These are phyloP conservation scores for Acrossocheilus wenchowensis DNA, from an alignment of 2,797 vertebrate genomes.

Conservation along the genomic window DNA sequence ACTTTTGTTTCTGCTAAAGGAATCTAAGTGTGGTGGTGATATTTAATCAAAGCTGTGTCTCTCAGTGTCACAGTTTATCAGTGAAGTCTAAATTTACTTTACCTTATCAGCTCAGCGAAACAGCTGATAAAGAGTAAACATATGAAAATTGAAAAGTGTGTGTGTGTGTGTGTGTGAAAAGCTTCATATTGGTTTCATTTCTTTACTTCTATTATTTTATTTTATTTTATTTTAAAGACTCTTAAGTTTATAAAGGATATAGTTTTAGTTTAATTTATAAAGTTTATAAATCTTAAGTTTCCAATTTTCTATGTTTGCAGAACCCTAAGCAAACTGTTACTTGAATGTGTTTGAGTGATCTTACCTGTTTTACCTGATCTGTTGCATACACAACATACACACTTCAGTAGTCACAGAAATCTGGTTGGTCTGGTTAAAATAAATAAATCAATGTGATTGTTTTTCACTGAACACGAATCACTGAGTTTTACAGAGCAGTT, in stretches of 20 bases:
- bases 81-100: slow-evolving; percentile 44
- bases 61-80: slow-evolving; percentile 33
- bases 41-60: slow-evolving; percentile 34
- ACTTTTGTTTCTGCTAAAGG: slow-evolving; percentile 21
- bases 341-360: neutral
- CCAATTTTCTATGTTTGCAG: neutral
- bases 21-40: slow-evolving; percentile 11
- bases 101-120: slow-evolving; percentile 47
- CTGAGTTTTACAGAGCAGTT: neutral
- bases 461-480: neutral
- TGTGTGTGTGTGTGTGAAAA: neutral
- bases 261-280: too few relatives aligned
- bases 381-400: neutral
- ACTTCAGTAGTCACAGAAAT: neutral
- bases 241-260: neutral
- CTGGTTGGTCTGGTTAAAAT: neutral
- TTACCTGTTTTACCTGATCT: neutral
- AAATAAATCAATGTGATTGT: neutral
- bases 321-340: neutral
- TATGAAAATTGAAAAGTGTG: neutral
- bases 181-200: neutral
- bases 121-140: slow-evolving; percentile 52
- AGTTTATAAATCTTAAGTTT: neutral
- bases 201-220: neutral
- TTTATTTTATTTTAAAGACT: neutral